Conservation (phyloP, 2,113 vertebrate genomes). For the Onychorhynchus coronatus region DNA sequence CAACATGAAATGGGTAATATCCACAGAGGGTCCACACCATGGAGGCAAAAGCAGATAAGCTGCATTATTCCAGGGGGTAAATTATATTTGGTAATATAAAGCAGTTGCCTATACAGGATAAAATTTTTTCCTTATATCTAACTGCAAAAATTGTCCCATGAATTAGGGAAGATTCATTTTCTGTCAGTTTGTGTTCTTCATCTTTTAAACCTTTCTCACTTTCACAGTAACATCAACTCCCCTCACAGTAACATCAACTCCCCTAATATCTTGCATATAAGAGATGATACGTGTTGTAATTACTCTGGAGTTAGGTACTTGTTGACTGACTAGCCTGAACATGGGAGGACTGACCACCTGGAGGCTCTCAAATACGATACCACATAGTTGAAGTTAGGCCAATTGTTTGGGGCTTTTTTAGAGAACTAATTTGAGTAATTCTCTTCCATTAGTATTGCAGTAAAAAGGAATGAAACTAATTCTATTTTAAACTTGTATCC, state of each 20-base stretch:
- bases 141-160: not conserved
- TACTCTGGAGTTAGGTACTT: not conserved
- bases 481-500: not conserved
- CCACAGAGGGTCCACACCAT: not conserved
- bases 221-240: not conserved
- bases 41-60: not conserved
- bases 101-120: not conserved
- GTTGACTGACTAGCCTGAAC: not conserved
- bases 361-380: not conserved
- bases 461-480: not conserved
- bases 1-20: not conserved
- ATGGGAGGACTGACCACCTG: not conserved
- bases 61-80: not conserved
- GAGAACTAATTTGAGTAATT: not conserved
- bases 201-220: not conserved
- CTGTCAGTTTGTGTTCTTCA: not conserved
- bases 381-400: not conserved
- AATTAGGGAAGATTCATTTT: not conserved
- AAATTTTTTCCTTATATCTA: not conserved
- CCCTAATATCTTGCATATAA: not conserved
- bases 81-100: not conserved
- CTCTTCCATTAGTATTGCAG: not conserved
- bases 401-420: not conserved
- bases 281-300: rapidly evolving
- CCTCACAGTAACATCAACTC: rapidly evolving